Conservation (phyloP, 2,888 invertebrate species). For the Cheilosia pagana region DNA sequence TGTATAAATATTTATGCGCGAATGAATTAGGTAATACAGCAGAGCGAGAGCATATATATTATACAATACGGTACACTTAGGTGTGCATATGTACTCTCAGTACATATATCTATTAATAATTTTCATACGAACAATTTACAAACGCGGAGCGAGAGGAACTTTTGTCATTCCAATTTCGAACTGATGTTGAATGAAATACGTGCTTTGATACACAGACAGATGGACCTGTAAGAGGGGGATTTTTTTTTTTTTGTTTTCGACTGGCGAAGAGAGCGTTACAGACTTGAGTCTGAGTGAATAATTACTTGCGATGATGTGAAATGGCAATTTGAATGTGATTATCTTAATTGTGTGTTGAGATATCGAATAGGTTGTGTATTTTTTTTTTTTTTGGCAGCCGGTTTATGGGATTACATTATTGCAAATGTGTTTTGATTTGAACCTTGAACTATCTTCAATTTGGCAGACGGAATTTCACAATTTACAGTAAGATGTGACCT, state of each 20-base stretch:
- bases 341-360: not conserved
- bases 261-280: not conserved
- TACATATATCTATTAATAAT: slow-evolving; percentile 43
- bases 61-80: not conserved
- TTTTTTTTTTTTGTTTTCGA: not conserved
- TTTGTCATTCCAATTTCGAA: not conserved
- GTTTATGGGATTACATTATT: not conserved
- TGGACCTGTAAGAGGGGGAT: not conserved
- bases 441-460: not conserved
- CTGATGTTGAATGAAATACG: slow-evolving; percentile 3
- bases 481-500: no score
- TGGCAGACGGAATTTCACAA: no score
- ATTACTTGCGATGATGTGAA: not conserved
- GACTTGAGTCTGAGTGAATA: not conserved
- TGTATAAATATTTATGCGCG: slow-evolving; percentile 48
- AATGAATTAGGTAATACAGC: slow-evolving; percentile 42
- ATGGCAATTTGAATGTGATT: not conserved
- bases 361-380: not conserved
- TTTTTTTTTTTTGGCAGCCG: not conserved
- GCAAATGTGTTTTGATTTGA: not conserved
- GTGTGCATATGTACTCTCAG: not conserved
- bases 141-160: slow-evolving; percentile 10
- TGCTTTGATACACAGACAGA: not conserved
- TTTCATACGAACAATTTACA: slow-evolving; percentile 36
- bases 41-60: not conserved